Evolutionary conservation across 2,797 vertebrate genomes (phyloP).

Genomic region (Chaenodraco wilsoni): DNA sequence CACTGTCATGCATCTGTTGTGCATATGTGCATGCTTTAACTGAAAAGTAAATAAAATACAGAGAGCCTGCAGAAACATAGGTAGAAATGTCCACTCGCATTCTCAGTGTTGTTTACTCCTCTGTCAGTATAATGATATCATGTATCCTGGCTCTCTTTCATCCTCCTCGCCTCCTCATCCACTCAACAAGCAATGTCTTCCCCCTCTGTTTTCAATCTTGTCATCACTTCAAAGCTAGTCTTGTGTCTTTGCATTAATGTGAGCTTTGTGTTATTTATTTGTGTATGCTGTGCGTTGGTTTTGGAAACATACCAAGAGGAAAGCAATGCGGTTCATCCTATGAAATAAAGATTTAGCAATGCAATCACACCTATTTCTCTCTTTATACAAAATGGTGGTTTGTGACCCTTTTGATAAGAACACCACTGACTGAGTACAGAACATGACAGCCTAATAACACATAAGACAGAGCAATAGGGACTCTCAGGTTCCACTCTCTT

Average conservation of each 20-base stretch:
- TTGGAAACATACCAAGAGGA: constrained; percentile 13
- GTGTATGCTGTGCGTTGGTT: constrained; percentile 17
- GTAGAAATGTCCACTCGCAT: background rate
- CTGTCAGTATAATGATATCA: constrained; percentile 55
- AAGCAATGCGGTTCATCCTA: constrained; percentile 6
- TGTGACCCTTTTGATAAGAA: constrained; percentile 43
- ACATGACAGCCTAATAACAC: constrained; percentile 23
- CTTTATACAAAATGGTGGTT: constrained; percentile 24
- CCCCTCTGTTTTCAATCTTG: constrained; percentile 37
- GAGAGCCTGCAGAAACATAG: background rate
- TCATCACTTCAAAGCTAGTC: constrained; percentile 59
- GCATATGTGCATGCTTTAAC: constrained; percentile 14
- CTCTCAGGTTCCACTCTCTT: constrained; percentile 21
- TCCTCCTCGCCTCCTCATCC: constrained; percentile 38
- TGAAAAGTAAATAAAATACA: background rate
- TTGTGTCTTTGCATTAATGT: constrained; percentile 34
- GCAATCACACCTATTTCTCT: constrained; percentile 17
- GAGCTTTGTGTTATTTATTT: constrained; percentile 40
- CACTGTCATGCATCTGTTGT: constrained; percentile 8
- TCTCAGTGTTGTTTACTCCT: constrained; percentile 25
- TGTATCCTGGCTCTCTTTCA: constrained; percentile 47
- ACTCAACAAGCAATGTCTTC: constrained; percentile 53
- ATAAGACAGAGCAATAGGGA: constrained; percentile 12
- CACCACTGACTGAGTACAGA: constrained; percentile 10
- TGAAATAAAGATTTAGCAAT: constrained; percentile 27